Base-by-base conservation (phyloP, 2,888 invertebrate genomes). In the Orchesella flavescens region DNA sequence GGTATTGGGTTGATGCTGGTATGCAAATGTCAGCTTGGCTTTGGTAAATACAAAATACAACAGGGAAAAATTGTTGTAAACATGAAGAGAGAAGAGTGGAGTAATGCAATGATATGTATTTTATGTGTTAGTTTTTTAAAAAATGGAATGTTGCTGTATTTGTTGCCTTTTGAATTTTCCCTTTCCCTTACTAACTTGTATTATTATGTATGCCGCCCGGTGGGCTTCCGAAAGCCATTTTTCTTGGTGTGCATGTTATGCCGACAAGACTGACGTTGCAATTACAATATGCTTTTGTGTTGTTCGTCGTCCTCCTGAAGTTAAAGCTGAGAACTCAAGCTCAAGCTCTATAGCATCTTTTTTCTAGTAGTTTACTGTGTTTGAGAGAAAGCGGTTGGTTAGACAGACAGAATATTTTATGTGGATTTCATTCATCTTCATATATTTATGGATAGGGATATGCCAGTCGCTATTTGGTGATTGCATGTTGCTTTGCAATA, bases 201-300 rank as follows among this genome's bases (percentile, higher is more conserved):
- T 65, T 65, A 65, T 65, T 65, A 63, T 72, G 55, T 79, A 74
- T 61, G 69, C 75, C 75, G 61, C 80, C 73, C 49, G 73, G 80
- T 73, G 73, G 63, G 74, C 74, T 81, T 81, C 81, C 81, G 81
- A 81, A 74, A 74, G 46, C 61, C 74, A 75, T 81, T 81, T 74
- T 75, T 79, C 79, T 79, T 79, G 63, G 65, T 79, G 53, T 79
- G 63, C 72, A 72, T 65, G 65, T 65, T 34, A 43, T 65, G 65
- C 65, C 44, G 43, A 44, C 76, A 34, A 15, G 55, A 34, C 49
- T 74, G 23, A 46, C 21, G 46, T 69, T 23, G 23, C 53, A 43
- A n/a, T 17, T 34, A 23, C 63, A 66, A 66, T 43, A 66, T 10
- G 43, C 66, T 17, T 44, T 73, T 34, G 17, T 65, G 15, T 76